These are phyloP conservation scores for Nemopilema nomurai DNA, from an alignment of 30 jellyfish, hydroid and myxozoan genomes.

Conservation along the genomic window DNA sequence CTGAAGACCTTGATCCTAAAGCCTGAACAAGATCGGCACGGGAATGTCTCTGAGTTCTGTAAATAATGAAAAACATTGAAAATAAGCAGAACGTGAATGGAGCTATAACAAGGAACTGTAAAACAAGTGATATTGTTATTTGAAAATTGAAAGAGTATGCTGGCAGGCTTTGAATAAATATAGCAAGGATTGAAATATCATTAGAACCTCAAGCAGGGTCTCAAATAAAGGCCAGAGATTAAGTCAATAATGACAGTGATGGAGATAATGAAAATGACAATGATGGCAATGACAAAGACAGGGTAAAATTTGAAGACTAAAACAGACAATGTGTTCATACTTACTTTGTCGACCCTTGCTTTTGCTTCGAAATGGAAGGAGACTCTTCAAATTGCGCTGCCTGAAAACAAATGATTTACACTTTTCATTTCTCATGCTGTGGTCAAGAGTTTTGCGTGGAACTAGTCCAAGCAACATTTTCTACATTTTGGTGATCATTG, in stretches of 20 bases:
- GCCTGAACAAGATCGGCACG: neutral
- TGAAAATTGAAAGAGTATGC: too few relatives aligned
- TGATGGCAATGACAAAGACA: too few relatives aligned
- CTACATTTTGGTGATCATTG: too few relatives aligned
- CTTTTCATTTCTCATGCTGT: neutral
- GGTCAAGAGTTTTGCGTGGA: too few relatives aligned
- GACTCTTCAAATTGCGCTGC: slow-evolving; percentile 59
- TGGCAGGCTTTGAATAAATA: too few relatives aligned
- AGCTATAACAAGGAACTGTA: too few relatives aligned
- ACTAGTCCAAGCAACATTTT: too few relatives aligned
- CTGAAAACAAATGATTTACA: neutral
- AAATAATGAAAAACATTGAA: neutral
- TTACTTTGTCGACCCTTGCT: slow-evolving; percentile 7
- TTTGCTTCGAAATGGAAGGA: slow-evolving; percentile 29
- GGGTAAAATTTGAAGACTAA: neutral
- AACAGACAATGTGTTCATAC: neutral
- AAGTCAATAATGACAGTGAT: neutral
- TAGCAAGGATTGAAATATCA: too few relatives aligned
- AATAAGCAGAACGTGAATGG: too few relatives aligned
- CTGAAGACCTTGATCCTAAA: neutral
- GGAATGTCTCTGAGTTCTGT: neutral
- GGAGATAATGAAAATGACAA: neutral
- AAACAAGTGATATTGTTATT: too few relatives aligned
- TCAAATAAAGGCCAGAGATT: too few relatives aligned
- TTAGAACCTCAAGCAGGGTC: too few relatives aligned